phyloP scores from a whole-genome alignment of 2,797 vertebrate species.

The Diglossa cyanea region DNA sequence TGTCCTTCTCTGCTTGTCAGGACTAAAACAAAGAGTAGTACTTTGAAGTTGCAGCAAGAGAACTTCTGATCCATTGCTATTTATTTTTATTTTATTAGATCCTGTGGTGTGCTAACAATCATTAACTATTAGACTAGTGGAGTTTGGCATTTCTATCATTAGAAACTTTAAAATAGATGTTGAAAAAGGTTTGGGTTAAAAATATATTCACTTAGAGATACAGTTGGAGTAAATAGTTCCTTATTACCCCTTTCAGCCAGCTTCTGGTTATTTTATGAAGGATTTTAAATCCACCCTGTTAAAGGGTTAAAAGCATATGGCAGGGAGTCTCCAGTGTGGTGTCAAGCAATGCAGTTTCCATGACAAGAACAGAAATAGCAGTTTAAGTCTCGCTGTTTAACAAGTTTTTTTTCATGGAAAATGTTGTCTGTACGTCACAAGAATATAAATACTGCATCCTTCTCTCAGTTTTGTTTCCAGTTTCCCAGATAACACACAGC shows the following conservation, averaged over 20 bases:
- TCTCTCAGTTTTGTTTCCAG: neutral
- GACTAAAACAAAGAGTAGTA: neutral
- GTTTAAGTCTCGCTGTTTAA: neutral
- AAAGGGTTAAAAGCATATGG: neutral
- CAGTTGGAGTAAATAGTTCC: neutral
- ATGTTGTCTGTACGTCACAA: neutral
- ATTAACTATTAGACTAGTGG: neutral
- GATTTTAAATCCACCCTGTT: neutral
- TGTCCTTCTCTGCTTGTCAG: neutral
- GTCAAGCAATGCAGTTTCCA: neutral
- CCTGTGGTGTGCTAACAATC: neutral
- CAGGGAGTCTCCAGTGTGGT: neutral
- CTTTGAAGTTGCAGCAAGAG: neutral
- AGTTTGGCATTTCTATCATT: neutral
- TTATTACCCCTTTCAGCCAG: neutral
- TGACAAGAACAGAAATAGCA: neutral
- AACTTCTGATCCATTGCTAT: neutral
- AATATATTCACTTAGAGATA: neutral
- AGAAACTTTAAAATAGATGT: neutral
- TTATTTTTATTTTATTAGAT: neutral
- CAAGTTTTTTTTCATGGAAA: neutral
- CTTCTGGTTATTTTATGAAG: neutral
- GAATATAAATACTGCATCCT: neutral
- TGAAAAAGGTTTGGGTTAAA: neutral
- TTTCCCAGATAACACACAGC: neutral